Percentiles rank a stretch among this genome's conserved stretches.
phyloP scores from a whole-genome alignment of 1,140 invertebrate species.

The Leptoteleia sp. region DNA sequence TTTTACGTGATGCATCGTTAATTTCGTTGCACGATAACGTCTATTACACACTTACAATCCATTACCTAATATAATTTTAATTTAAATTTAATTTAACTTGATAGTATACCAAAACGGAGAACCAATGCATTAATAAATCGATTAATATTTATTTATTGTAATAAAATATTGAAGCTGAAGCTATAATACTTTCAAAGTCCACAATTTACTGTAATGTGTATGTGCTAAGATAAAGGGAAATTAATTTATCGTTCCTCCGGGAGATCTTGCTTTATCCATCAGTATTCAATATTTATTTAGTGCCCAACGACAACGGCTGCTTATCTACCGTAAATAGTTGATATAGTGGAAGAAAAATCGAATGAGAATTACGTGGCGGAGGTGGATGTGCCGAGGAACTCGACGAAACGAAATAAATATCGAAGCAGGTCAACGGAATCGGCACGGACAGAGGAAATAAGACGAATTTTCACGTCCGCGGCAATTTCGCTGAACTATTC shows the following conservation, averaged over 20 bases:
- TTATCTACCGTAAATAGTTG: slow-evolving; percentile 62
- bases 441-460: slow-evolving; percentile 67
- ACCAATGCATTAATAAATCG: too few relatives aligned
- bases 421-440: slow-evolving; percentile 71
- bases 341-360: slow-evolving; percentile 58
- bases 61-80: too few relatives aligned
- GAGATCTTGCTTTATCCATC: slow-evolving; percentile 55
- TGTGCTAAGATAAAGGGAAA: too few relatives aligned
- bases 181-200: too few relatives aligned
- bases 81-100: too few relatives aligned
- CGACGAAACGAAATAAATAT: slow-evolving; percentile 74
- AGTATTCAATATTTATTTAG: slow-evolving; percentile 62
- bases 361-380: slow-evolving; percentile 51
- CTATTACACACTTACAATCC: too few relatives aligned
- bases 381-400: slow-evolving; percentile 39
- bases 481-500: slow-evolving; percentile 77
- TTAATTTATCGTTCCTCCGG: slow-evolving; percentile 63
- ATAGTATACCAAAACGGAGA: too few relatives aligned
- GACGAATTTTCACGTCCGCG: slow-evolving; percentile 70
- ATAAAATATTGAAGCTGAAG: too few relatives aligned
- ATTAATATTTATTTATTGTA: too few relatives aligned
- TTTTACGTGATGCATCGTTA: too few relatives aligned
- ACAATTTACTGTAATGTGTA: too few relatives aligned
- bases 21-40: too few relatives aligned
- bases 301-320: slow-evolving; percentile 37